Evolutionary conservation across 2,797 vertebrate species (phyloP).

Genomic region (Amniataba percoides): DNA sequence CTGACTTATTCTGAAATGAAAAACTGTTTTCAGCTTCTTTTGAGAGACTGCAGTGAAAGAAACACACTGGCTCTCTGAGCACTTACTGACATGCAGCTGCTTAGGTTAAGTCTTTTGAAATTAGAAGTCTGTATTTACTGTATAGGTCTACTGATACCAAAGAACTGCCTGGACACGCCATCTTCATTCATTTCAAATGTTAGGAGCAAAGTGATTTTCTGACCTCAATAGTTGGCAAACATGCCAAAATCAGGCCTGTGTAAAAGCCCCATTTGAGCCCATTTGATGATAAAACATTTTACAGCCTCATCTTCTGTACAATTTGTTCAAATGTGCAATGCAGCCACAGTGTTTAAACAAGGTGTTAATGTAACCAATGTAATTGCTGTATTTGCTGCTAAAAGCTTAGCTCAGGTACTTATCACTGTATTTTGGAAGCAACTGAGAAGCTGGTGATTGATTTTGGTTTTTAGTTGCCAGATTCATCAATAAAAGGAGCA

Average conservation of each 20-base stretch:
- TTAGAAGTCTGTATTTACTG: constrained; percentile 12
- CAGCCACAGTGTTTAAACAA: constrained; percentile 3
- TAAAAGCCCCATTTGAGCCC: background rate
- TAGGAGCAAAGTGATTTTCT: constrained; percentile 16
- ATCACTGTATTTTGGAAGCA: constrained; percentile 29
- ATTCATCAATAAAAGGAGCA: constrained; percentile 4
- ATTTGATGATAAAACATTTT: constrained; percentile 20
- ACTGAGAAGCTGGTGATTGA: background rate
- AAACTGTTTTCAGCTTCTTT: constrained; percentile 17
- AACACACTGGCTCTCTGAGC: constrained; percentile 1
- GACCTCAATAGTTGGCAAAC: background rate
- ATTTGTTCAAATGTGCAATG: constrained; percentile 23
- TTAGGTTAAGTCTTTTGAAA: constrained; percentile 23
- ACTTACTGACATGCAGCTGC: constrained; percentile 5
- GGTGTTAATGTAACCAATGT: constrained; percentile 26
- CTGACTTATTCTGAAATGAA: constrained; percentile 39
- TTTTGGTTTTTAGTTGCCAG: constrained; percentile 11
- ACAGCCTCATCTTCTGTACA: constrained; percentile 11
- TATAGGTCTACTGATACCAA: background rate
- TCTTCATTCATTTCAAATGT: constrained; percentile 16
- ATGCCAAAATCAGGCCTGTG: constrained; percentile 1
- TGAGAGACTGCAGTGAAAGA: constrained; percentile 2
- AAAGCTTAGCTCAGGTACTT: constrained; percentile 35
- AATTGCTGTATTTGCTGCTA: constrained; percentile 32
- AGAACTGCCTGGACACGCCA: background rate